Evolutionary conservation across 2,888 invertebrate species (phyloP).

Genomic region (Pyrocoelia pectoralis): DNA sequence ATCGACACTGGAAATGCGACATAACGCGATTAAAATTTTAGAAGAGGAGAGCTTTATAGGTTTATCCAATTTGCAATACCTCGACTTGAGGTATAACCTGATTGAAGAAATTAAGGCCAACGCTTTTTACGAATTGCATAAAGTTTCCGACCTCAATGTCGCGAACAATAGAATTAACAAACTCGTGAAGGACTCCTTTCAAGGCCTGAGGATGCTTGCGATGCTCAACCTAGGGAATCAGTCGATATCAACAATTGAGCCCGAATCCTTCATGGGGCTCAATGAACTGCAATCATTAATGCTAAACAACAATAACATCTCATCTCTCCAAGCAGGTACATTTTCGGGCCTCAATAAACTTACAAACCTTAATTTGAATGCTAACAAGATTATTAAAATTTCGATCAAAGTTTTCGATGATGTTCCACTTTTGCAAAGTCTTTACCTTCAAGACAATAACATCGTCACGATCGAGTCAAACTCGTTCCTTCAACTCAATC

Average conservation of each 20-base stretch:
- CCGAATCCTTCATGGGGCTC: background rate
- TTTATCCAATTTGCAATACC: background rate
- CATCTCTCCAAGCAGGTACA: background rate
- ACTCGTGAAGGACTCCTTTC: background rate
- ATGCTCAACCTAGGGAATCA: background rate
- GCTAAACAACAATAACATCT: background rate
- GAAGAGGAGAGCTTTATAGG: background rate
- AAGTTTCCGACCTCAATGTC: background rate
- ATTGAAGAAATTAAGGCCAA: background rate
- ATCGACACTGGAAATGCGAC: background rate
- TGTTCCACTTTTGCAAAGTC: background rate
- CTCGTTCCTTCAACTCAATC: background rate
- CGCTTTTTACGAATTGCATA: background rate
- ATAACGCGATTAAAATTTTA: background rate
- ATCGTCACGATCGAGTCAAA: background rate
- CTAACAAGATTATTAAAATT: background rate
- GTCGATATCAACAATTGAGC: background rate
- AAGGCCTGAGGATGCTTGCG: background rate
- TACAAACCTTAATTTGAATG: background rate
- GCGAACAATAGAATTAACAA: background rate
- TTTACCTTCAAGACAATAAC: background rate
- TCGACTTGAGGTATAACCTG: constrained; percentile 2
- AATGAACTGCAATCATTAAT: background rate
- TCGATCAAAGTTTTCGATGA: background rate
- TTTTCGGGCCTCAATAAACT: background rate